A percentile compares a stretch with the other conserved stretches of the same genome.
phyloP scores from a whole-genome alignment of 2,888 invertebrate genomes.

The Vanessa cardui region DNA sequence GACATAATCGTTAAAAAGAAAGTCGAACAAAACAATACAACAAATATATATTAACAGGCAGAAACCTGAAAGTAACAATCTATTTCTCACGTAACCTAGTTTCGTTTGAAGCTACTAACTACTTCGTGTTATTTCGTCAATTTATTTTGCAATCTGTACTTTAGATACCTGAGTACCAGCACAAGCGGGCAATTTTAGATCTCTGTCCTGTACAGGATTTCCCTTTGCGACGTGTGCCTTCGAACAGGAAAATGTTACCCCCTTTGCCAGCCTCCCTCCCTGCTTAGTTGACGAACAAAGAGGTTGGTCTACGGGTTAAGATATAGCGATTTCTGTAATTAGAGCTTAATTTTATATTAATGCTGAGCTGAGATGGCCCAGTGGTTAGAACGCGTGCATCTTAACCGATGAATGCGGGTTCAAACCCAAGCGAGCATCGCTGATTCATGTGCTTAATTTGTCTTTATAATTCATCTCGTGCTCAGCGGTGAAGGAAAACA shows the following conservation, averaged over 20 bases:
- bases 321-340: slow-evolving; percentile 38
- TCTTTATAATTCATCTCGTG: no score
- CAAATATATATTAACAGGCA: no score
- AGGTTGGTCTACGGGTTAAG: slow-evolving; percentile 43
- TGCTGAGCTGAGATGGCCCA: no score
- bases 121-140: slow-evolving; percentile 11
- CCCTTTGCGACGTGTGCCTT: slow-evolving; percentile 80
- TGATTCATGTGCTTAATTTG: no score
- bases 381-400: no score
- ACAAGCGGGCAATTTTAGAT: slow-evolving; percentile 78
- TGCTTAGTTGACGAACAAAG: slow-evolving; percentile 74
- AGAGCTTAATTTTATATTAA: no score
- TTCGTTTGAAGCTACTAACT: slow-evolving; percentile 2
- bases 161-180: slow-evolving; percentile 58
- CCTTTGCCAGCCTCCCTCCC: slow-evolving; percentile 58
- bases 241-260: slow-evolving; percentile 79
- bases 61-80: no score
- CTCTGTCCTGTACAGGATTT: slow-evolving; percentile 81
- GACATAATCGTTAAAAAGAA: no score
- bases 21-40: no score
- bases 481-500: no score
- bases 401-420: no score
- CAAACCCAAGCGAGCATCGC: no score
- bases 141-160: slow-evolving; percentile 46
- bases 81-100: slow-evolving; percentile 2